phyloP scores from a whole-genome alignment of 2,888 invertebrate species.

The Lysandra bellargus region DNA sequence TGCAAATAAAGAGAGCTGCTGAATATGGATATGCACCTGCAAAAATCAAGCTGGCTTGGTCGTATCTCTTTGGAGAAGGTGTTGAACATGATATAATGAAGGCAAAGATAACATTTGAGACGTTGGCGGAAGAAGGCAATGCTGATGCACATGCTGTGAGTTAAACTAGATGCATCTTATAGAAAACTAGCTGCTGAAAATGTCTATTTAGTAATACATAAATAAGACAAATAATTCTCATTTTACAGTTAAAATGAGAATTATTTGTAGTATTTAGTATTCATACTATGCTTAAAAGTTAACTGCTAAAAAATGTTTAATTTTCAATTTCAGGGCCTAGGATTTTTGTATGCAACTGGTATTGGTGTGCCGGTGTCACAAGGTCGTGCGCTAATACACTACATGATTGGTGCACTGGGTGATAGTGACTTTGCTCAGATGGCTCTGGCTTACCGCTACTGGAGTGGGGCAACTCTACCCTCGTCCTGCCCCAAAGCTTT shows the following conservation, averaged over 20 bases:
- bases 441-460: slow-evolving; percentile 97
- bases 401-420: slow-evolving; percentile 94
- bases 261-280: too few relatives aligned
- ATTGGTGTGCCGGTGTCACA: slow-evolving; percentile 93
- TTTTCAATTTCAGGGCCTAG: slow-evolving; percentile 83
- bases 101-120: slow-evolving; percentile 88
- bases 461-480: slow-evolving; percentile 93
- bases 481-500: slow-evolving; percentile 95
- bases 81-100: slow-evolving; percentile 87
- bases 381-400: slow-evolving; percentile 93
- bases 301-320: background rate
- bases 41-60: slow-evolving; percentile 93
- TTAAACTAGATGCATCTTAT: slow-evolving; percentile 36
- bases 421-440: slow-evolving; percentile 97
- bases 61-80: slow-evolving; percentile 90
- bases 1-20: slow-evolving; percentile 89
- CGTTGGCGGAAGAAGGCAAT: slow-evolving; percentile 87
- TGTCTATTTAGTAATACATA: background rate
- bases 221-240: too few relatives aligned
- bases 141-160: slow-evolving; percentile 94
- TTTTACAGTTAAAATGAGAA: too few relatives aligned
- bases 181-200: background rate
- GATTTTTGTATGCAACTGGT: slow-evolving; percentile 93
- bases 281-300: background rate
- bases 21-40: slow-evolving; percentile 90